Percentiles rank a stretch among this genome's conserved stretches.
Evolutionary conservation across 2,113 vertebrate species (phyloP).

Genomic region (Microcebus lehilahytsara): DNA sequence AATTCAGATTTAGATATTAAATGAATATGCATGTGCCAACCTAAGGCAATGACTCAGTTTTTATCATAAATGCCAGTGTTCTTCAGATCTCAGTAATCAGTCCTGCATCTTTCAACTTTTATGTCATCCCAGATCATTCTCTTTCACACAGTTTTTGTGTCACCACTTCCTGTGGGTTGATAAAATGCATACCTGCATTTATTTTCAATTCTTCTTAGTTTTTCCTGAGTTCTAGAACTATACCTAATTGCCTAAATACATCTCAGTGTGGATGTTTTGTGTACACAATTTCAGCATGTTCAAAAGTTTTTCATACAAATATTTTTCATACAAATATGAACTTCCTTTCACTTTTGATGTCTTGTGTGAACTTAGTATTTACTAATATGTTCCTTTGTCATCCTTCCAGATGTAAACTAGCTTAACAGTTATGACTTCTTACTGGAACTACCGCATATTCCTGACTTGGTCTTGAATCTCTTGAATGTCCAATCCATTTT

Average conservation of each 20-base stretch:
- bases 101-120: not conserved
- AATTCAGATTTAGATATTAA: not conserved
- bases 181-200: not conserved
- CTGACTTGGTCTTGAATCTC: not conserved
- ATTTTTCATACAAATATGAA: not conserved
- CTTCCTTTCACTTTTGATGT: not conserved
- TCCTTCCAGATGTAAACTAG: not conserved
- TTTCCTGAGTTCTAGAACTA: not conserved
- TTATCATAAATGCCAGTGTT: not conserved
- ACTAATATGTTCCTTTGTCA: not conserved
- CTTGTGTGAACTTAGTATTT: not conserved
- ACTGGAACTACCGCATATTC: not conserved
- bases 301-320: not conserved
- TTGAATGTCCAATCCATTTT: not conserved
- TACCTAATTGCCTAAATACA: not conserved
- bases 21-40: too few species aligned
- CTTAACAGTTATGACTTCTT: not conserved
- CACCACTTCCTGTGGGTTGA: not conserved
- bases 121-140: not conserved
- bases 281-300: not conserved
- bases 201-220: not conserved
- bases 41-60: not conserved
- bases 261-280: not conserved
- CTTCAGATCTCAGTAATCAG: not conserved
- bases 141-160: not conserved